Evolutionary conservation across 2,888 invertebrate genomes (phyloP).

Genomic region (Machimus atricapillus): DNA sequence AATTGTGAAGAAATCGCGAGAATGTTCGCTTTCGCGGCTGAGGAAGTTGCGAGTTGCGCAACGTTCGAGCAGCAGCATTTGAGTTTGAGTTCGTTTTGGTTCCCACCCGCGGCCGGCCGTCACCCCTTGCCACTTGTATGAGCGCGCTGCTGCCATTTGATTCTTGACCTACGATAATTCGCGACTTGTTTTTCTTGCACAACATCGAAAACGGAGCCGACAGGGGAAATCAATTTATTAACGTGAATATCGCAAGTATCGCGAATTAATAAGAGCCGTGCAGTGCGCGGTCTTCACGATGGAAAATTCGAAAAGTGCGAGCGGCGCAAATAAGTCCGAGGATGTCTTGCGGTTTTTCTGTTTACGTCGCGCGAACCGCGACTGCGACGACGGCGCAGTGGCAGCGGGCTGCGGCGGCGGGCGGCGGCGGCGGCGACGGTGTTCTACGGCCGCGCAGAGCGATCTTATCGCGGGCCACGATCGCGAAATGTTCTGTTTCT

Average conservation of each 20-base stretch:
- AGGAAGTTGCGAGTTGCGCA: slow-evolving; percentile 13
- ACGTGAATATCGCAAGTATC: slow-evolving; percentile 24
- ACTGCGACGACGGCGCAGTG: no score
- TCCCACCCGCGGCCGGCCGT: neutral
- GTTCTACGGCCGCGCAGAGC: neutral
- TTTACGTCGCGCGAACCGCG: neutral
- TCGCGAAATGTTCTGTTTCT: slow-evolving; percentile 30
- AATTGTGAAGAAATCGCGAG: neutral
- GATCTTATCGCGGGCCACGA: slow-evolving; percentile 1
- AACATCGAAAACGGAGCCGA: neutral
- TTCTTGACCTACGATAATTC: slow-evolving; percentile 33
- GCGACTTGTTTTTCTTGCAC: slow-evolving; percentile 13
- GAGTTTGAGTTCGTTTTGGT: neutral
- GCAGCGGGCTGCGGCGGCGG: neutral
- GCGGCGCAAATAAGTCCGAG: neutral
- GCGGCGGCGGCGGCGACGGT: neutral
- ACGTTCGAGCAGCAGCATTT: neutral
- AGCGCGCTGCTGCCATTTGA: neutral
- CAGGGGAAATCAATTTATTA: slow-evolving; percentile 14
- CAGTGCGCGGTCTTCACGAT: neutral
- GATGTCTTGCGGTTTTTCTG: slow-evolving; percentile 34
- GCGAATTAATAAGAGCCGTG: neutral
- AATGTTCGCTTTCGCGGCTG: neutral
- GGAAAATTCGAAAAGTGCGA: slow-evolving; percentile 1
- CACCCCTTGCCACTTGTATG: neutral